phyloP scores from a whole-genome alignment of 53 echinoderm and acorn worm species.

The Stichopus horrens region DNA sequence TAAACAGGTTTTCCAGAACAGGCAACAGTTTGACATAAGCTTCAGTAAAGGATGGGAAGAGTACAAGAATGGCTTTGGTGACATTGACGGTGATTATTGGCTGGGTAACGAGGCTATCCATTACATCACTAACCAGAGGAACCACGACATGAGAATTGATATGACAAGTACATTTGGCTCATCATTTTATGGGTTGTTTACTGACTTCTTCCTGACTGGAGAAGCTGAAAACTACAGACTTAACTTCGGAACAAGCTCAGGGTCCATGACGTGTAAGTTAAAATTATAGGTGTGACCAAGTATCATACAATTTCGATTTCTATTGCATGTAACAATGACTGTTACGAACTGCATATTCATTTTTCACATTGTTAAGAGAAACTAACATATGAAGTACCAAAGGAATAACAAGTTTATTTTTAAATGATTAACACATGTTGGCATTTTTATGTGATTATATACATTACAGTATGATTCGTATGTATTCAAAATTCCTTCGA shows the following conservation, averaged over 20 bases:
- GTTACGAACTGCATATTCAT: too few relatives aligned
- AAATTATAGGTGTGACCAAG: too few relatives aligned
- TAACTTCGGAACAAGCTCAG: not conserved
- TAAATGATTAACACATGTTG: too few relatives aligned
- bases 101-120: slow-evolving; percentile 12
- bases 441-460: too few relatives aligned
- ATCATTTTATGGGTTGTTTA: not conserved
- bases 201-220: not conserved
- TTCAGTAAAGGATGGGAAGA: not conserved
- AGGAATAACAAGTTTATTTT: too few relatives aligned
- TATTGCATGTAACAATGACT: too few relatives aligned
- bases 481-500: too few relatives aligned
- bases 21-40: not conserved
- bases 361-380: too few relatives aligned
- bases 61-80: not conserved
- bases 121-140: not conserved
- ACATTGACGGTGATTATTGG: not conserved
- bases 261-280: not conserved
- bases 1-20: slow-evolving; percentile 35
- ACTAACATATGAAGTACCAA: too few relatives aligned
- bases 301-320: too few relatives aligned
- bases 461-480: too few relatives aligned
- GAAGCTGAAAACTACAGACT: not conserved
- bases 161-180: not conserved
- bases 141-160: not conserved